Conservation (phyloP, 2,888 invertebrate genomes). For the Heliconius hortense region DNA sequence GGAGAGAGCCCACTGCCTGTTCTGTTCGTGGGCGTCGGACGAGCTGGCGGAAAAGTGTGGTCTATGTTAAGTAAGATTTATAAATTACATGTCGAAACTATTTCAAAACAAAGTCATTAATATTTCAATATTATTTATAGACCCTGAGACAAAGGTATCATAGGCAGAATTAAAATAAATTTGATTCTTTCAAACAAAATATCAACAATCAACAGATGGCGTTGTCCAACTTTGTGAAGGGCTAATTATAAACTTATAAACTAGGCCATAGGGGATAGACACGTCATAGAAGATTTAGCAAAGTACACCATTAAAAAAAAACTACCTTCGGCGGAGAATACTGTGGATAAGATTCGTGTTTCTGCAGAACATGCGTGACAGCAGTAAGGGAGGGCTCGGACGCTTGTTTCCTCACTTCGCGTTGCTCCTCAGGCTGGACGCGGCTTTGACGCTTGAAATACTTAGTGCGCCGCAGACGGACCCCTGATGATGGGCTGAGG, state of each 20-base stretch:
- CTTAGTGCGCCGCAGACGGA: constrained; percentile 59
- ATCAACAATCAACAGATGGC: too few relatives aligned
- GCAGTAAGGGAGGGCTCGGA: constrained; percentile 60
- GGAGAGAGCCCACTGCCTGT: constrained; percentile 51
- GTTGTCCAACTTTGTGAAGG: too few relatives aligned
- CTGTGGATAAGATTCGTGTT: constrained; percentile 72
- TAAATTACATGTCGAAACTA: neutral
- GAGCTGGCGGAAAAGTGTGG: constrained; percentile 40
- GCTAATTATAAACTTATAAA: neutral
- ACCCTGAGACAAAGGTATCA: too few relatives aligned
- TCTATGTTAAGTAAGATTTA: neutral
- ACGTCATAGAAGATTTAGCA: too few relatives aligned
- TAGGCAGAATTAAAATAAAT: neutral
- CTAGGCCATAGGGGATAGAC: neutral
- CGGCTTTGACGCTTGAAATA: constrained; percentile 64
- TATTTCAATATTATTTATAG: neutral
- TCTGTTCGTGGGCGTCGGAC: constrained; percentile 54
- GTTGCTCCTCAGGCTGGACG: constrained; percentile 57
- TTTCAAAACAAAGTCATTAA: neutral
- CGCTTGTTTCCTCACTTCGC: constrained; percentile 57
- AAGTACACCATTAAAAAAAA: too few relatives aligned
- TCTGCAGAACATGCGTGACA: constrained; percentile 53
- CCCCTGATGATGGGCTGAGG: constrained; percentile 43
- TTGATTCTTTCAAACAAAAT: neutral
- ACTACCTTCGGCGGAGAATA: constrained; percentile 56